These are phyloP conservation scores for Reinhardtius hippoglossoides DNA, from an alignment of 2,113 vertebrate genomes.

Conservation along the genomic window DNA sequence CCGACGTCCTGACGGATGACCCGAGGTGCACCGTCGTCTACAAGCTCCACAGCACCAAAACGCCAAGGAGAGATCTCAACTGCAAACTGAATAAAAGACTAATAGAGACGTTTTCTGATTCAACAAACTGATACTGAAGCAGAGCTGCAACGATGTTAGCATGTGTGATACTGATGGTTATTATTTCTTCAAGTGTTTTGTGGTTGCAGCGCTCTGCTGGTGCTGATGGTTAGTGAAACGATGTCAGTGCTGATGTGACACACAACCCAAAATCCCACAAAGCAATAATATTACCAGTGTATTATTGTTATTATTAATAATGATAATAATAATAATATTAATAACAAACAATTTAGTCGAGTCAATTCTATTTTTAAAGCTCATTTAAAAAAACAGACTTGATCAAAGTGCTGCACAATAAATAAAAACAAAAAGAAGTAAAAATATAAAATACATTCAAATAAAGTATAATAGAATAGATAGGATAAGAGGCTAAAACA, in stretches of 20 bases:
- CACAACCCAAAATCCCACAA: too few species aligned
- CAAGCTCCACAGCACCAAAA: slow-evolving; percentile 56
- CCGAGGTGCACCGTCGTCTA: slow-evolving; percentile 56
- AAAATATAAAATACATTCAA: too few species aligned
- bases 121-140: not conserved
- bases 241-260: not conserved
- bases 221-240: not conserved
- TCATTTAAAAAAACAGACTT: too few species aligned
- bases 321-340: too few species aligned
- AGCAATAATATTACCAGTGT: too few species aligned
- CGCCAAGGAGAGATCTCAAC: slow-evolving; percentile 43
- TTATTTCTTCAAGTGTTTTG: slow-evolving; percentile 21
- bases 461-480: too few species aligned
- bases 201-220: slow-evolving; percentile 33
- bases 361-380: too few species aligned
- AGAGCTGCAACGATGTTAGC: not conserved
- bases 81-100: slow-evolving; percentile 17
- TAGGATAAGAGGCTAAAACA: too few species aligned
- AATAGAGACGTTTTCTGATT: not conserved
- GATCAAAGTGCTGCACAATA: too few species aligned
- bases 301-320: too few species aligned
- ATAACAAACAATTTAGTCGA: too few species aligned
- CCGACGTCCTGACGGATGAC: slow-evolving; percentile 31
- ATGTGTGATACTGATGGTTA: slow-evolving; percentile 7
- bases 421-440: too few species aligned